Conservation (phyloP, 1,140 invertebrate species). For the Eulimnadia texana region DNA sequence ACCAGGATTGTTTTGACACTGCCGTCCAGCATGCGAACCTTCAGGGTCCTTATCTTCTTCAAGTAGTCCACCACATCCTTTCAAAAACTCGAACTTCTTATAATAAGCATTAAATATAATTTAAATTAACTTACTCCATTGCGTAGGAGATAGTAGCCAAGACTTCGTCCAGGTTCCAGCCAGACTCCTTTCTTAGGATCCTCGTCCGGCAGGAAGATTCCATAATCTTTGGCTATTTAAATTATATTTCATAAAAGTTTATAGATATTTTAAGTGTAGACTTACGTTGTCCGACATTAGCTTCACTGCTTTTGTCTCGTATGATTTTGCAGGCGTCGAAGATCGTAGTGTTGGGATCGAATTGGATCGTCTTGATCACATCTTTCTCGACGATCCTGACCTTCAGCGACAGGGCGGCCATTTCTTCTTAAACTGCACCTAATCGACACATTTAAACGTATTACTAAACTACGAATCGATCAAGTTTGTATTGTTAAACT, state of each 20-base stretch:
- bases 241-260: conserved; percentile 1
- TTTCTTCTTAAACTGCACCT: conserved; percentile 25
- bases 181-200: conserved; percentile 94
- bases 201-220: conserved; percentile 88
- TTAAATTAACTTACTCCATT: conserved; percentile 52
- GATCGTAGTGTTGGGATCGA: conserved; percentile 82
- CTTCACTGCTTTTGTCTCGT: conserved; percentile 82
- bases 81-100: too few relatives aligned
- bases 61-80: conserved; percentile 90
- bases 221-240: conserved; percentile 81
- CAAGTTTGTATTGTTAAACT: too few relatives aligned
- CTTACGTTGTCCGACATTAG: conserved; percentile 67
- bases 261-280: conserved; percentile 19
- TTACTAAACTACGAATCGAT: too few relatives aligned
- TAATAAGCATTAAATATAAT: too few relatives aligned
- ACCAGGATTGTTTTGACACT: conserved; percentile 90
- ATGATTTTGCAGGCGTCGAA: conserved; percentile 92
- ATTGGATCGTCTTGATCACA: conserved; percentile 94
- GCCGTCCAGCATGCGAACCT: conserved; percentile 87
- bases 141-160: conserved; percentile 92
- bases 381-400: conserved; percentile 85
- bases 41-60: conserved; percentile 75
- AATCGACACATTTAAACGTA: too few relatives aligned
- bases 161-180: conserved; percentile 79
- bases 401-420: conserved; percentile 76